Percentiles rank a stretch among this genome's conserved stretches.
These are phyloP conservation scores for Cladorhizidae sp. DNA, from an alignment of 37 sponge, comb jelly and placozoan genomes.

Conservation along the genomic window DNA sequence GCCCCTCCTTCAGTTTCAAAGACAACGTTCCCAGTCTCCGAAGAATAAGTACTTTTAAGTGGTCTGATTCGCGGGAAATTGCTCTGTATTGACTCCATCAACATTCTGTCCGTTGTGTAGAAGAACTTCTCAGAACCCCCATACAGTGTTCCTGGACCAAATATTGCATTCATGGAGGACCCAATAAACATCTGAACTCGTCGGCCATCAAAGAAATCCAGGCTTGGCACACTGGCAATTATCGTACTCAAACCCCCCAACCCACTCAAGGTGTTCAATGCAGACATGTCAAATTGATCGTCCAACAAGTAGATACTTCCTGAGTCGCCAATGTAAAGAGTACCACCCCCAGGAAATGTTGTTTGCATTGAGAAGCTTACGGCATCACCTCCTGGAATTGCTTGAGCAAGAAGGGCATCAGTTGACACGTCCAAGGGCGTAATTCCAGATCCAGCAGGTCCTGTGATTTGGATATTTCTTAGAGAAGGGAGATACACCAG, in stretches of 20 bases:
- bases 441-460: no score
- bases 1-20: background rate
- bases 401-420: background rate
- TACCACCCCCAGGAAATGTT: slow-evolving; percentile 2
- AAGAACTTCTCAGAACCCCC: background rate
- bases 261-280: background rate
- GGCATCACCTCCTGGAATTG: background rate
- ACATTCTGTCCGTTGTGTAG: background rate
- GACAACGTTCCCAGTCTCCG: background rate
- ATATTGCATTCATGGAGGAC: background rate
- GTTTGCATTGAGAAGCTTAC: background rate
- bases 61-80: background rate
- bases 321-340: background rate
- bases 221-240: background rate
- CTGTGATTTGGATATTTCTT: background rate
- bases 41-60: background rate
- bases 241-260: background rate
- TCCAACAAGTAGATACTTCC: background rate
- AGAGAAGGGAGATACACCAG: background rate
- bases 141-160: slow-evolving; percentile 17
- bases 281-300: background rate
- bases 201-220: slow-evolving; percentile 1
- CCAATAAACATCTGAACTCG: background rate
- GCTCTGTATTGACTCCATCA: background rate
- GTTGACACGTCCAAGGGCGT: background rate